Base-by-base conservation (phyloP, 2,113 vertebrate genomes). In the Bombycilla garrulus region DNA sequence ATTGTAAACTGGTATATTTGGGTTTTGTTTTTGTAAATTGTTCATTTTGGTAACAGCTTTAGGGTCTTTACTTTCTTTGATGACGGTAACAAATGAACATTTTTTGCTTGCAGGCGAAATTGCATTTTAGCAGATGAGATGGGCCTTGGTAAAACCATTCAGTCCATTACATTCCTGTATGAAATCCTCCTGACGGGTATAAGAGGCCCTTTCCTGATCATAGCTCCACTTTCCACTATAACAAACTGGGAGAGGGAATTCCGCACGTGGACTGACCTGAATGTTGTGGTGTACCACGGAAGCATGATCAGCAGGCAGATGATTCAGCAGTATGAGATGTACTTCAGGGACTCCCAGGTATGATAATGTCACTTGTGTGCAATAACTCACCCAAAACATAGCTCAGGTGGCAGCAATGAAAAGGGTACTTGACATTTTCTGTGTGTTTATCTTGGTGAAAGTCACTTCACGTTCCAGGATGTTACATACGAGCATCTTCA, bases 111-210 rank as follows among this genome's bases (percentile, higher is more conserved):
- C 95, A 99, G 99, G 91, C 98, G 98, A 89, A 99, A 99, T 98
- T 99, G 99, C 97, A 99, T 99, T 98, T 98, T 99, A 97, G 99
- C 99, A 15, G 99, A 99, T 95, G 99, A 99, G 98, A 99, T 99
- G 99, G 99, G 99, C 95, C 98, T 99, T 88, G 99, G 99, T 44
- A 99, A 99, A 97, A 99, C 99, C 80, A 99, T 99, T 97, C 99
- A 99, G 94, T 99, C 99, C 72, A 99, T 99, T 96, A 99, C 99
- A 65, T 99, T 99, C 98, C 98, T 99, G 66, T 98, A 99, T 33
- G 99, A 99, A 97, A 99, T 99, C 91, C 95, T 97, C 80, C 98
- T 98, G 80, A 97, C 98, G 38, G 99, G 99, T 82, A 99, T 99
- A 89, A 98, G 97, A 91, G 98, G 98, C 16, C 99, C 99, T 85